phyloP scores from a whole-genome alignment of 2,888 invertebrate species.

The Dinocampus coccinellae region DNA sequence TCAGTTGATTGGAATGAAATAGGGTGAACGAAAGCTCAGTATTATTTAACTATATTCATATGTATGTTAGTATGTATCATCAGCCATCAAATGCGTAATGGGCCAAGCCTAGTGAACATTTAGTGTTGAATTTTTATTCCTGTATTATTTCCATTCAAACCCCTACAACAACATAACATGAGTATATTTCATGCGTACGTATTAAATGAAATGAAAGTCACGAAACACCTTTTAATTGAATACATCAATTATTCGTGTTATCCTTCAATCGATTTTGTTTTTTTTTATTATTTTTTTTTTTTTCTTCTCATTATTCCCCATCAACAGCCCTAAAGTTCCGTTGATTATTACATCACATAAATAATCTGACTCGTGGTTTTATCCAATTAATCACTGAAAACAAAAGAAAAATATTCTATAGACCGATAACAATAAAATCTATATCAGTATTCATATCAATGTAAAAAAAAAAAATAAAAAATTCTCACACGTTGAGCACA shows the following conservation, averaged over 20 bases:
- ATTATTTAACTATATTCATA: neutral
- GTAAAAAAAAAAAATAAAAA: too few relatives aligned
- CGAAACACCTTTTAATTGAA: slow-evolving; percentile 1
- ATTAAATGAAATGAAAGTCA: neutral
- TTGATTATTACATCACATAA: neutral
- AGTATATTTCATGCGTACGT: too few relatives aligned
- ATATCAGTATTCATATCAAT: too few relatives aligned
- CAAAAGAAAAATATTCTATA: too few relatives aligned
- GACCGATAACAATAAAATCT: too few relatives aligned
- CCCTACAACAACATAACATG: neutral
- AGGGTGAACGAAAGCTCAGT: slow-evolving; percentile 17
- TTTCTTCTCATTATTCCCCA: neutral
- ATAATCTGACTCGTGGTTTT: too few relatives aligned
- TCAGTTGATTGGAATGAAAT: slow-evolving; percentile 45
- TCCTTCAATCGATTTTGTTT: neutral
- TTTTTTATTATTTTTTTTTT: neutral
- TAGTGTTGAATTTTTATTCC: neutral
- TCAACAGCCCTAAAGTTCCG: neutral
- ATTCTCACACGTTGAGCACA: too few relatives aligned
- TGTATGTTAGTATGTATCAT: slow-evolving; percentile 1
- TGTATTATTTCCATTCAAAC: neutral
- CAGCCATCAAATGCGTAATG: slow-evolving; percentile 5
- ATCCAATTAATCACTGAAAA: too few relatives aligned
- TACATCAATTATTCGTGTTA: neutral
- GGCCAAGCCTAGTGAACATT: slow-evolving; percentile 1